phyloP scores from a whole-genome alignment of 2,113 vertebrate species.

The Pundamilia nyererei region DNA sequence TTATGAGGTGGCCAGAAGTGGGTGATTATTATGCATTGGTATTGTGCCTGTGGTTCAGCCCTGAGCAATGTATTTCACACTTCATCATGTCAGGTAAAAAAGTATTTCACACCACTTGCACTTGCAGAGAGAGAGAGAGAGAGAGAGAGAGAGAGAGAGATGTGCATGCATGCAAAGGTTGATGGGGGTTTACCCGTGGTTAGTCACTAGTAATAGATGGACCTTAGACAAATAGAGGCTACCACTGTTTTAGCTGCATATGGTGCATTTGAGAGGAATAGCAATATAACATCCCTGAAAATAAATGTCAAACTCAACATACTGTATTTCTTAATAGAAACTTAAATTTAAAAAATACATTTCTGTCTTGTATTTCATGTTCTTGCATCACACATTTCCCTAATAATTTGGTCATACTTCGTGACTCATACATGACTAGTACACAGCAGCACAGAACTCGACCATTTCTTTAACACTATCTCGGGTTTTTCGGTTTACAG shows the following conservation, averaged over 20 bases:
- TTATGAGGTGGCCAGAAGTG: conserved; percentile 44
- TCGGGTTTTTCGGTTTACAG: neutral
- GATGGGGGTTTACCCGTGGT: conserved; percentile 45
- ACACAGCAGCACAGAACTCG: neutral
- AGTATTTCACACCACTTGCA: conserved; percentile 64
- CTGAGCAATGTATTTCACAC: conserved; percentile 63
- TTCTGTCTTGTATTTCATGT: conserved; percentile 2
- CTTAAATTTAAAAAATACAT: neutral
- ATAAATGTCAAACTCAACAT: neutral
- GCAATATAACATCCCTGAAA: neutral
- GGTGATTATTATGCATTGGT: conserved; percentile 63
- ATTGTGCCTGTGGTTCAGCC: conserved; percentile 43
- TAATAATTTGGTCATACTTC: neutral
- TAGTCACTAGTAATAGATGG: conserved; percentile 15
- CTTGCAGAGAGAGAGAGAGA: conserved; percentile 8
- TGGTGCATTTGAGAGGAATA: neutral
- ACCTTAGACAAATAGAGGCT: neutral
- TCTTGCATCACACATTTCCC: conserved; percentile 13
- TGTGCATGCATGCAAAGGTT: conserved; percentile 23
- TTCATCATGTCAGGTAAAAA: conserved; percentile 59
- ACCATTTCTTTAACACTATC: neutral
- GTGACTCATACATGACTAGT: neutral
- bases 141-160: neutral
- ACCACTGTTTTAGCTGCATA: neutral
- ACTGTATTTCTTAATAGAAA: neutral